Evolutionary conservation across 2,888 invertebrate species (phyloP).

Genomic region (Neoascia interrupta): DNA sequence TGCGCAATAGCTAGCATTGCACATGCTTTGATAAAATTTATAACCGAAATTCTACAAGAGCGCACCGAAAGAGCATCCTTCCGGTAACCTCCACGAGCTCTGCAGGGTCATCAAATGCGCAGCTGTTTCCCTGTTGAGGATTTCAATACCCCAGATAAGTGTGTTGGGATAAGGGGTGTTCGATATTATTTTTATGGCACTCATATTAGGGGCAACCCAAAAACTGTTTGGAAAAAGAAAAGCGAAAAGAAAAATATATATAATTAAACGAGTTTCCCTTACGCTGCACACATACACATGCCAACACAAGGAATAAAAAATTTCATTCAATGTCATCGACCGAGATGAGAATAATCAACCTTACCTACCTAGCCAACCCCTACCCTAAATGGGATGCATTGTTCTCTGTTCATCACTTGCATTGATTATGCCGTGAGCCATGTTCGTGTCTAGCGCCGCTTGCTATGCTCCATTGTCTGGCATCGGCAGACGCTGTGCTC

Average conservation of each 20-base stretch:
- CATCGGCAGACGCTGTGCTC: slow-evolving; percentile 24
- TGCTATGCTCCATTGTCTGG: slow-evolving; percentile 31
- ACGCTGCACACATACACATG: not conserved
- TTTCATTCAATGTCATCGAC: slow-evolving; percentile 58
- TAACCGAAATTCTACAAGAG: slow-evolving; percentile 9
- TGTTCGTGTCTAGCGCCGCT: slow-evolving; percentile 38
- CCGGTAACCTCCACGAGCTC: slow-evolving; percentile 38
- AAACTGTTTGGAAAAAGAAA: slow-evolving; percentile 27
- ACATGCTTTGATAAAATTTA: slow-evolving; percentile 11
- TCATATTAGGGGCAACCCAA: slow-evolving; percentile 20
- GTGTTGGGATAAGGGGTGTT: slow-evolving; percentile 36
- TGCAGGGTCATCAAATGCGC: slow-evolving; percentile 12
- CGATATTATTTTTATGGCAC: slow-evolving; percentile 5
- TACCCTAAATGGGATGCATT: slow-evolving; percentile 19
- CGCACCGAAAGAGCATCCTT: slow-evolving; percentile 53
- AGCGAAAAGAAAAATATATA: slow-evolving; percentile 1
- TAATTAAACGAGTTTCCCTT: slow-evolving; percentile 34
- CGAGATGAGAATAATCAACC: slow-evolving; percentile 37
- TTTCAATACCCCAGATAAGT: slow-evolving; percentile 12
- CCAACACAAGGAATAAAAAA: not conserved
- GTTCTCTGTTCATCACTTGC: slow-evolving; percentile 56
- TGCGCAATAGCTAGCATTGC: slow-evolving; percentile 5
- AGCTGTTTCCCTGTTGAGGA: slow-evolving; percentile 14
- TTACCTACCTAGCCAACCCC: slow-evolving; percentile 22
- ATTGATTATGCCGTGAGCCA: slow-evolving; percentile 46